Base-by-base conservation (phyloP, 2,888 invertebrate species). In the Rhopalosiphum nymphaeae region DNA sequence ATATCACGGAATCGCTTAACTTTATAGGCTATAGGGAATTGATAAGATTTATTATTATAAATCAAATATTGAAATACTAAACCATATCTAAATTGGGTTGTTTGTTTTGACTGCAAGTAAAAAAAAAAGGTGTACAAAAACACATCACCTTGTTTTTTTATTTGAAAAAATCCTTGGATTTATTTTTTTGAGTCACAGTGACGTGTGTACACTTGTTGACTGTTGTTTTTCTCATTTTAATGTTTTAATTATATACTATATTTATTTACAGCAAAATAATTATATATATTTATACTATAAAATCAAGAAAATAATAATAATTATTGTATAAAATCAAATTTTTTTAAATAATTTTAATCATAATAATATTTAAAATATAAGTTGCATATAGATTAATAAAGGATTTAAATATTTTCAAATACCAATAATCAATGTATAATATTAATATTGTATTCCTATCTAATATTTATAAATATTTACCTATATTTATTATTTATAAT, bases 151-250 rank as follows among this genome's bases (percentile, higher is more conserved):
- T 91, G 78, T 91, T 91, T 49, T 84, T 90, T 36, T 49, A 36
- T 21, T 78, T 78, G 78, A 91, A 67, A 91, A 67, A 78, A 78
- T 1, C 91, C 78, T 91, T 78, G 67, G 49, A 26, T 49, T 78
- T 78, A 91, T 78, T 78, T 91, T 90, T 90, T 91, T 3, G n/a
- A 78, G 26, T 91, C n/a, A 67, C 36, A 26, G 26, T 91, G 91
- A 91, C 67, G 91, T 78, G 57, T 25, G 2, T 91, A 13, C 13
- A 78, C 78, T 78, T 78, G 78, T n/a, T n/a, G 9, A n/a, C 46
- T 49, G 78, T 91, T 91, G 78, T 91, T 91, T 49, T 91, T 67
- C 90, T 91, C 26, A 13, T 53, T 49, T 91, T 78, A 78, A 78
- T 36, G 26, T 49, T 49, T 85, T 29, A 85, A 85, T 44, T 44